Conservation (phyloP, 53 echinoderm and acorn worm species). For the Holothuria scabra region DNA sequence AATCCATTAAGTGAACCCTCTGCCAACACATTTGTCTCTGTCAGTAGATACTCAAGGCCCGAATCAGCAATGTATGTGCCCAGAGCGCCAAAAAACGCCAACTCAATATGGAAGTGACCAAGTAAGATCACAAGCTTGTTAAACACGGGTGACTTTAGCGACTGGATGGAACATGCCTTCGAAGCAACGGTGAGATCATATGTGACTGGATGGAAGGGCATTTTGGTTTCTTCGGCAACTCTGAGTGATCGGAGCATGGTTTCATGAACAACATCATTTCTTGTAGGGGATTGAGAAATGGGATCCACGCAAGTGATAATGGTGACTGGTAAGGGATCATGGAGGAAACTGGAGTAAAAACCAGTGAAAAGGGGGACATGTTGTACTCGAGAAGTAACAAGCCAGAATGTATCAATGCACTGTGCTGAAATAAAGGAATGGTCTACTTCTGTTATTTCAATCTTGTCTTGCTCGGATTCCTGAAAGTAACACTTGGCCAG, state of each 20-base stretch:
- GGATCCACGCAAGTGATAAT: constrained; percentile 56
- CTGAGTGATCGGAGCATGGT: constrained; percentile 58
- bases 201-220: constrained; percentile 17
- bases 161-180: constrained; percentile 50
- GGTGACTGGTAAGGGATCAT: constrained; percentile 33
- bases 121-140: constrained; percentile 40
- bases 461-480: background rate
- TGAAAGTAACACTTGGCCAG: constrained; percentile 22
- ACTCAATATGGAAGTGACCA: constrained; percentile 54
- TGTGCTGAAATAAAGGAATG: constrained; percentile 4
- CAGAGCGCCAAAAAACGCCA: constrained; percentile 50
- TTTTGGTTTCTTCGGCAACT: constrained; percentile 39
- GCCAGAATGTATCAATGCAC: constrained; percentile 12
- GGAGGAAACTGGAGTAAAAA: constrained; percentile 40
- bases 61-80: constrained; percentile 37
- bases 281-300: constrained; percentile 55
- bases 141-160: constrained; percentile 28
- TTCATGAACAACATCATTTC: constrained; percentile 69
- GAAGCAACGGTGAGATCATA: constrained; percentile 48
- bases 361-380: constrained; percentile 43
- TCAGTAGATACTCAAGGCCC: constrained; percentile 34
- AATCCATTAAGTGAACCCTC: constrained; percentile 47
- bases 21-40: constrained; percentile 24
- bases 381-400: constrained; percentile 14
- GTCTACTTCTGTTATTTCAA: background rate